A percentile compares a stretch with the other conserved stretches of the same genome.
Conservation (phyloP, 2,113 vertebrate species). For the Etheostoma cragini region DNA sequence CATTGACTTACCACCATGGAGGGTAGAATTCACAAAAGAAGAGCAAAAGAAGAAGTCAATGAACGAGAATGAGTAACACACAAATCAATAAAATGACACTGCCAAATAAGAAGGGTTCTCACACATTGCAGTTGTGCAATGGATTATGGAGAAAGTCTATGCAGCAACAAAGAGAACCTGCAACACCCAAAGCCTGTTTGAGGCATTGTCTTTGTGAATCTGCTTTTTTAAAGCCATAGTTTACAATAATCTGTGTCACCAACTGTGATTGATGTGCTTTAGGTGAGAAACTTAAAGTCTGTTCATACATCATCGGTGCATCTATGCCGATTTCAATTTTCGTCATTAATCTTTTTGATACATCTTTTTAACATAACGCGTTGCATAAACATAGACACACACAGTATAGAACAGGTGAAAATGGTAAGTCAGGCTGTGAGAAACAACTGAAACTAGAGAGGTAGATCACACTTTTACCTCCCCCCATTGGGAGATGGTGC, state of each 20-base stretch:
- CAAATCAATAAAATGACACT: slow-evolving; percentile 62
- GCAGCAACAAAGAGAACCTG: slow-evolving; percentile 19
- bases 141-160: slow-evolving; percentile 27
- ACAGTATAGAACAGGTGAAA: slow-evolving; percentile 8
- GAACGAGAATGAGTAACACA: slow-evolving; percentile 45
- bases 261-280: neutral
- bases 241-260: neutral
- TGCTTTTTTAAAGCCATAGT: slow-evolving; percentile 8
- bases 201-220: slow-evolving; percentile 3
- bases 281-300: neutral
- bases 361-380: neutral
- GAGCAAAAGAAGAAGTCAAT: slow-evolving; percentile 45
- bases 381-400: neutral
- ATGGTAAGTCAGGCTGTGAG: slow-evolving; percentile 28
- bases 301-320: neutral
- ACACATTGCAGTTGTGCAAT: slow-evolving; percentile 47
- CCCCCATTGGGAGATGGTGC: slow-evolving; percentile 59
- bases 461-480: slow-evolving; percentile 40
- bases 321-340: neutral
- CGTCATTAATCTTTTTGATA: neutral
- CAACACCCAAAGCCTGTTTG: slow-evolving; percentile 10
- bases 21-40: slow-evolving; percentile 55
- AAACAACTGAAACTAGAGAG: slow-evolving; percentile 14
- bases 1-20: slow-evolving; percentile 56
- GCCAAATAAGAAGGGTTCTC: slow-evolving; percentile 59